Evolutionary conservation across 2,797 vertebrate species (phyloP).

Genomic region (Artibeus lituratus): DNA sequence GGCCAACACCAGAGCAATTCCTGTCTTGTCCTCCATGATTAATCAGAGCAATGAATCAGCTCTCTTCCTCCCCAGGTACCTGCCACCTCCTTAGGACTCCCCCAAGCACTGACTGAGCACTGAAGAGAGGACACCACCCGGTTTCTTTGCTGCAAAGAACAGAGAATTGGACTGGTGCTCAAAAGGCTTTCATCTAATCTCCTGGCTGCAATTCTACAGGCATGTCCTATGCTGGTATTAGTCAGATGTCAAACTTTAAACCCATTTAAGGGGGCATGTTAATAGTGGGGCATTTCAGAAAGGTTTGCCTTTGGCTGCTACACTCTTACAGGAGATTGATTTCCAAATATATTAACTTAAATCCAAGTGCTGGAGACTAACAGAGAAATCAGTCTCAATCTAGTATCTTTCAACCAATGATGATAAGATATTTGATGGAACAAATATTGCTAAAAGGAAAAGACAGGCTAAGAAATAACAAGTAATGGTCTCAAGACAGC

Average conservation of each 20-base stretch:
- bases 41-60: slow-evolving; percentile 69
- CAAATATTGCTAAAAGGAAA: slow-evolving; percentile 22
- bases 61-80: background rate
- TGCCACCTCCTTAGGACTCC: slow-evolving; percentile 4
- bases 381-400: slow-evolving; percentile 37
- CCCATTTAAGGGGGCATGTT: background rate
- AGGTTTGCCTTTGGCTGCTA: slow-evolving; percentile 17
- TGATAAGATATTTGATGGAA: background rate
- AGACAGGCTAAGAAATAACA: slow-evolving; percentile 11
- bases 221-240: background rate
- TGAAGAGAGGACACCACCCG: background rate
- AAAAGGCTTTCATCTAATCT: slow-evolving; percentile 4
- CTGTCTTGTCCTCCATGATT: slow-evolving; percentile 67
- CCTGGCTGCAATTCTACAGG: background rate
- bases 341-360: slow-evolving; percentile 40
- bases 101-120: background rate
- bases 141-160: background rate
- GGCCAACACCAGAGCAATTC: slow-evolving; percentile 38
- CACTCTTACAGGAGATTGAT: background rate
- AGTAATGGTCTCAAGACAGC: slow-evolving; percentile 20
- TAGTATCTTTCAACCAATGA: slow-evolving; percentile 37
- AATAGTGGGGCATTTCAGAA: slow-evolving; percentile 26
- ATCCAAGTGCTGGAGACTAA: background rate
- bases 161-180: background rate
- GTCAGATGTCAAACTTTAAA: slow-evolving; percentile 31